Evolutionary conservation across 2,113 vertebrate genomes (phyloP).

Genomic region (Capreolus pygargus): DNA sequence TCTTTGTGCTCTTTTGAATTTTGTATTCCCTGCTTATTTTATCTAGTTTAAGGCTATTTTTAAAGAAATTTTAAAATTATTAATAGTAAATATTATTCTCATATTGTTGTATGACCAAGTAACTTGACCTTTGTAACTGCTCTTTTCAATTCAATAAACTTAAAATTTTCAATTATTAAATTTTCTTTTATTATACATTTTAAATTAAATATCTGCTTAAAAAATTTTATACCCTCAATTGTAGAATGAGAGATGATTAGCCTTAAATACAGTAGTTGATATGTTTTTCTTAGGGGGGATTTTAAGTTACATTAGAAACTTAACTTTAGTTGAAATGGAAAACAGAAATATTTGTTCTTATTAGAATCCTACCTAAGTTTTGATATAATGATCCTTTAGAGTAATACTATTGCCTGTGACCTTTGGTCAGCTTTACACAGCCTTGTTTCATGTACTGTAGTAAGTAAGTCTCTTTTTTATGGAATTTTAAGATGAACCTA

Average conservation of each 20-base stretch:
- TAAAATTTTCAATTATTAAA: background rate
- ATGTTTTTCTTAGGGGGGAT: slow-evolving; percentile 6
- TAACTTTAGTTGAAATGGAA: background rate
- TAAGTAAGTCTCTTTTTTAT: background rate
- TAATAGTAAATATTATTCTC: slow-evolving; percentile 16
- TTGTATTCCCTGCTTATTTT: background rate
- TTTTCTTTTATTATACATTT: background rate
- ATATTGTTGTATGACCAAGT: background rate
- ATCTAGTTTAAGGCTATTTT: background rate
- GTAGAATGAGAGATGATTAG: background rate
- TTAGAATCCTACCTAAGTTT: background rate
- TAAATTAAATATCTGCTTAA: background rate
- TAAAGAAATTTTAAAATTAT: background rate
- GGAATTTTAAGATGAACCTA: background rate
- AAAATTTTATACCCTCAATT: background rate
- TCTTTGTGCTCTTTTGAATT: background rate
- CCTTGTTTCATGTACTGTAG: background rate
- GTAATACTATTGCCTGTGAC: background rate
- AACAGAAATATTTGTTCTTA: background rate
- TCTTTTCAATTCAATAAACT: background rate
- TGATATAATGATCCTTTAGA: background rate
- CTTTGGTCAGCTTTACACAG: background rate
- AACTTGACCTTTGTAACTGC: background rate
- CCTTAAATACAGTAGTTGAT: background rate
- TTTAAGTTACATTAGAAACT: background rate